Base-by-base conservation (phyloP, 2,113 vertebrate species). In the Muntiacus muntjak region DNA sequence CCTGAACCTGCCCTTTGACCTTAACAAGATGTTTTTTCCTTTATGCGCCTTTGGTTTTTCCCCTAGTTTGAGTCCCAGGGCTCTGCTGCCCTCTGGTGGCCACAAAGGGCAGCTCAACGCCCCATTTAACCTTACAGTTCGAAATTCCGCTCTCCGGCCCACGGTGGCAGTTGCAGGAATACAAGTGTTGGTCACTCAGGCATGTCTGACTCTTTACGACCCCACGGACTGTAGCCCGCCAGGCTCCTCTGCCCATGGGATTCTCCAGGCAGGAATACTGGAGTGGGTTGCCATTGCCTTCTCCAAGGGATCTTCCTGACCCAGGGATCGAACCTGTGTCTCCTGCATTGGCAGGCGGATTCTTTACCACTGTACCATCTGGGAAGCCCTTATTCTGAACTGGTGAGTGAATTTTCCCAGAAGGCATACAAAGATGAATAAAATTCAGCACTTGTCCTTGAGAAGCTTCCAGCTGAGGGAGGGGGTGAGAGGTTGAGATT, bases 81-180 rank as follows among this genome's bases (percentile, higher is more conserved):
- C 55, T 76, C 74, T 84, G 54, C 55, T 1, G 3, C 40, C 79
- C 78, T 85, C 93, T 81, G 26, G 87, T 89, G 96, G 78, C 54
- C 92, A 26, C 4, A 1, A 15, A n/a, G 33, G 45, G 64, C 13
- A 40, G 12, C 8, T 16, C 50, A 71, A 14, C 21, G 5, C 6
- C 58, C 36, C 21, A 0, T 57, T 71, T 54, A 52, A 43, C 33
- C 11, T 2, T 0, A 28, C 1, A 15, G n/a, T 6, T 43, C 6
- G 55, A 81, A 82, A 64, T 52, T 84, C 23, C 16, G n/a, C 43
- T 62, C 25, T 6, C n/a, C 40, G 58, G 25, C 3, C 54, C 6
- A 1, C 6, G 81, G 54, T 10, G 23, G 81, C 23, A 1, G 23
- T 11, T 1, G 58, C 79, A 50, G 45, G 76, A 30, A 33, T 19